phyloP scores from a whole-genome alignment of 2,888 invertebrate species.

The Sussaba pulchella region DNA sequence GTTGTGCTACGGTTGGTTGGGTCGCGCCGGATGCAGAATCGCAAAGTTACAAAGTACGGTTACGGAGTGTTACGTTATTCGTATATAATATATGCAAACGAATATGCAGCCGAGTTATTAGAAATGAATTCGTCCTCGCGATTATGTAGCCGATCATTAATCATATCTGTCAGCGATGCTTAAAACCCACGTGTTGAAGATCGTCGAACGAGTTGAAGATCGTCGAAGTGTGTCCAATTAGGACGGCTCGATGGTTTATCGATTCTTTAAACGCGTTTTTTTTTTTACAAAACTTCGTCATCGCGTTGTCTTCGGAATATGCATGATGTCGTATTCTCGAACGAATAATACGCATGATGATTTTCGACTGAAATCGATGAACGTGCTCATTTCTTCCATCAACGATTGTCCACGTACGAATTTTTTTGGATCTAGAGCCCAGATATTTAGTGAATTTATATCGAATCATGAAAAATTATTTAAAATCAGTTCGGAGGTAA shows the following conservation, averaged over 20 bases:
- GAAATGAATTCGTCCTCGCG: conserved; percentile 51
- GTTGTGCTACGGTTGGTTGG: conserved; percentile 14
- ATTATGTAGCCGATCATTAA: conserved; percentile 14
- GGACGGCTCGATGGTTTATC: conserved; percentile 42
- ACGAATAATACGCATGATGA: conserved; percentile 26
- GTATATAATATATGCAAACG: conserved; percentile 4
- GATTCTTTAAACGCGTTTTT: conserved; percentile 40
- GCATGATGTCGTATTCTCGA: conserved; percentile 37
- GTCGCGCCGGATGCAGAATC: conserved; percentile 26
- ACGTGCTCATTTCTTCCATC: background rate
- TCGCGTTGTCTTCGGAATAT: conserved; percentile 35
- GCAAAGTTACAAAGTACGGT: conserved; percentile 4
- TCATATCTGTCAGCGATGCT: conserved; percentile 27
- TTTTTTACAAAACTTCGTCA: conserved; percentile 20
- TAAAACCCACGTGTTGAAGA: conserved; percentile 47
- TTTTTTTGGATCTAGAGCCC: background rate
- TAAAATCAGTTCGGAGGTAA: background rate
- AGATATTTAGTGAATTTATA: background rate
- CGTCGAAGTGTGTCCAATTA: conserved; percentile 40
- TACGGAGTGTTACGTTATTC: conserved; percentile 38
- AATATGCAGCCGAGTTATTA: conserved; percentile 43
- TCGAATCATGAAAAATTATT: background rate
- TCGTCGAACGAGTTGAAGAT: conserved; percentile 5
- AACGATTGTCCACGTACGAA: background rate
- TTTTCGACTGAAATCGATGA: conserved; percentile 16